Base-by-base conservation (phyloP, 2,113 vertebrate species). In the Cryptoleucopteryx plumbea region DNA sequence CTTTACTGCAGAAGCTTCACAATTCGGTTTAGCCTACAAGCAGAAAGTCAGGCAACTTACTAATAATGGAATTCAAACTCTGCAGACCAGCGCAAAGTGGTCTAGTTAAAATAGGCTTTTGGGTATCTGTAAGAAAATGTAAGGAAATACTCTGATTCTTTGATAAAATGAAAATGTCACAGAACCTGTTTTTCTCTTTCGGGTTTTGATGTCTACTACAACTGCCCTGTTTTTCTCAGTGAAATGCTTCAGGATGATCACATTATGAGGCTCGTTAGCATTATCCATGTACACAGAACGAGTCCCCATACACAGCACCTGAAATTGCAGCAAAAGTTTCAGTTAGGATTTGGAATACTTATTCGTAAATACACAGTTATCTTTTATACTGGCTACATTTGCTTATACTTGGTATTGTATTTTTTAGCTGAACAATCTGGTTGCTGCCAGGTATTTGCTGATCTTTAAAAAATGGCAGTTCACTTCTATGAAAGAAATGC, bases 241-340 rank as follows among this genome's bases (percentile, higher is more conserved):
- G 96, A 99, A 99, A 97, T 99, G 99, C 93, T 99, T 99, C 89
- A 99, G 98, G 96, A 99, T 97, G 97, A 99, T 99, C 93, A 99
- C 99, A 13, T 98, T 98, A 92, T 99, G 99, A 52, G 98, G 98
- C 71, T 99, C 99, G 3, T 99, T 99, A 52, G 99, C 99, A n/a
- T 99, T 99, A 97, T 99, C 99, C 62, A 99, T 92, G 96, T 99
- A 99, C 82, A 99, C 98, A 18, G 99, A 99, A 82, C 99, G 99
- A 36, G 99, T 99, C 48, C 99, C 99, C 98, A 99, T 99, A 31
- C 99, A 99, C 77, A 99, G 98, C 83, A 99, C 99, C 99, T 99
- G 96, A 6, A 81, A 70, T 11, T 4, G 42, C 70, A 96, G 75
- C 58, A 92, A 0, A 42, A 34, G 9, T 22, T 43, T 20, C 67